Percentiles rank a stretch among this genome's conserved stretches.
Evolutionary conservation across 2,113 vertebrate species (phyloP).

Genomic region (Sceloporus tristichus): DNA sequence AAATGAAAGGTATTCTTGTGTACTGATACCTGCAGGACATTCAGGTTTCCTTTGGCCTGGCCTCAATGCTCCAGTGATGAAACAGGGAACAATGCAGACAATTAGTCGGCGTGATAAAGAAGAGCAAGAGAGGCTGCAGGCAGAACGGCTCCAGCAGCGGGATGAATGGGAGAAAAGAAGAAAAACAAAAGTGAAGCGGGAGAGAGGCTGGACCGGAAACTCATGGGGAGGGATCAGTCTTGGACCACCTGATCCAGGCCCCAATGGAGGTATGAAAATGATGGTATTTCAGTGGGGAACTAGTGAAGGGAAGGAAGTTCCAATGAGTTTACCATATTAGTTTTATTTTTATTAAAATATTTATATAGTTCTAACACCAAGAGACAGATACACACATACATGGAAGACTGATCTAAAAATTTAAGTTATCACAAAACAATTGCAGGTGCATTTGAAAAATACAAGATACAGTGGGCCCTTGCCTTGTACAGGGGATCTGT

Average conservation of each 20-base stretch:
- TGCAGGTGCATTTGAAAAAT: neutral
- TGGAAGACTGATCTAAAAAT: neutral
- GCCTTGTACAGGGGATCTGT: no score
- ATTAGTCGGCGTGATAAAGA: constrained; percentile 79
- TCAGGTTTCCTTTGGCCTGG: constrained; percentile 95
- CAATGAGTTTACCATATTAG: neutral
- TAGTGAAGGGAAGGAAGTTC: neutral
- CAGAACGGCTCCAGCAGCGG: constrained; percentile 79
- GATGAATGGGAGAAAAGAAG: constrained; percentile 87
- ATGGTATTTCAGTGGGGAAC: neutral
- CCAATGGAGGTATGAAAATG: constrained; percentile 87
- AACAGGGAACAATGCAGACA: constrained; percentile 75
- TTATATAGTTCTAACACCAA: neutral
- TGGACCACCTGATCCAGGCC: constrained; percentile 89
- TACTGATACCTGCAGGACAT: constrained; percentile 77
- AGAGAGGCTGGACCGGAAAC: constrained; percentile 92
- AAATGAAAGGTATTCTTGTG: neutral
- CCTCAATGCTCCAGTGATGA: constrained; percentile 85
- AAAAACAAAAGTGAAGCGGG: constrained; percentile 86
- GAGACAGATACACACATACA: neutral
- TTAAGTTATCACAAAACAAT: neutral
- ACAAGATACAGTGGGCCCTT: no score
- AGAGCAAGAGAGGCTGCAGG: constrained; percentile 82
- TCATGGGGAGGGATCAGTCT: constrained; percentile 91
- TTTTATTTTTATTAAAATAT: constrained; percentile 3